Evolutionary conservation across 2,113 vertebrate species (phyloP), one percentile per base, ranked within the genome.

Genomic region (Patagioenas fasciata): DNA sequence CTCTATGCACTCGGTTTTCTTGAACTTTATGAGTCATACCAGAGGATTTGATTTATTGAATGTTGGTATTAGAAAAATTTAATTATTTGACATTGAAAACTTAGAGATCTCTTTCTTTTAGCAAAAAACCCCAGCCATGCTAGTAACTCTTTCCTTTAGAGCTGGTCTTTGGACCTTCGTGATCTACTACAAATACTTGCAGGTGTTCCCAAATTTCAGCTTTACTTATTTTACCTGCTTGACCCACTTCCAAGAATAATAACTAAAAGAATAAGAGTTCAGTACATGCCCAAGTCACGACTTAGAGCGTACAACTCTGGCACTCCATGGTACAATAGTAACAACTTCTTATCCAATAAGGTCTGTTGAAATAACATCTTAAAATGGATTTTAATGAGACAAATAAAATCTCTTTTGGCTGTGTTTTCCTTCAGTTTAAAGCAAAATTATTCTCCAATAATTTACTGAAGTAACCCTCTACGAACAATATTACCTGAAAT

Each of bases 1-100:
- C 47, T 73, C 67, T 3, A 11, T 0, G 0, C 54, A 44, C 40
- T 36, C 0, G 0, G 0, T 64, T 80, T 28, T 24, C 61, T 73
- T 40, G 11, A 25, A 32, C 50, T 73, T 64, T 42, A n/a, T 34
- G 71, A n/a, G 29, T 48, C 57, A 20, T 20, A 17, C 8, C 8
- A 67, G 57, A 71, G 58, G 47, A 62, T 85, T 83, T 38, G 26
- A 2, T 58, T 77, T 54, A 54, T 13, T 51, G 29, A 78, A 51
- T 74, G 77, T 77, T 15, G 5, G 4, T 44, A 20, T 42, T 11
- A 51, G 64, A 77, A 93, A 88, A 62, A 40, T 1, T 6, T 6
- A 29, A 61, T 38, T 23, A 50, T 77, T 85, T 47, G 36, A 40
- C 17, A 14, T 15, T 65, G 44, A 61, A 89, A 71, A 61, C 0